Evolutionary conservation across 2,113 vertebrate species (phyloP), one percentile per base, ranked within the genome.

Genomic region (Ameiurus melas): DNA sequence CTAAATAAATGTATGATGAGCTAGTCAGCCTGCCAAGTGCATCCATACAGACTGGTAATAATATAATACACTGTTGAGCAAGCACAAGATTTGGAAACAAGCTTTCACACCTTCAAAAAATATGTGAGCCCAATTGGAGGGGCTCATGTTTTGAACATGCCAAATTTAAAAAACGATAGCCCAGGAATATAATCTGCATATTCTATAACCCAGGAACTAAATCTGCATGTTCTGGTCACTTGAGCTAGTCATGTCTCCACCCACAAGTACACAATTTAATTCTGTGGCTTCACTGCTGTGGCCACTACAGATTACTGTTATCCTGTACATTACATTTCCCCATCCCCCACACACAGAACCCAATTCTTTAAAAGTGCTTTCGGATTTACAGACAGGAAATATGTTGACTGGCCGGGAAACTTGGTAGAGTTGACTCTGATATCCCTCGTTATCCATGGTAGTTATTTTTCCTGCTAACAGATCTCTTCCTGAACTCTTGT

Each of bases 331-430:
- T 89, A 84, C 66, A 84, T 86, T 75, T 82, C 87, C 47, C 79
- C 80, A 79, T 66, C 88, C 85, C 66, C 71, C 71, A 70, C 78
- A 13, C 60, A 66, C 82, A 89, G 64, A 57, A 66, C 30, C 60
- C 82, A 90, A 91, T 92, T 91, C 91, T 90, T 92, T 84, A 91
- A 90, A 88, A 22, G 5, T 90, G 88, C 91, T 91, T 91, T 62
- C 10, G 25, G 85, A 73, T 73, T 85, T 85, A 87, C 83, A 90
- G 68, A 86, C 70, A 43, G 85, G 84, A 82, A 90, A 71, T 87
- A 85, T 84, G 86, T 81, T 57, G 88, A 87, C 83, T 71, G 78
- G 85, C 57, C 85, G 73, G 85, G 71, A 90, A 87, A 89, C 66
- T 55, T 77, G 27, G 33, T 86, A 70, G 75, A 39, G 19, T 36